Evolutionary conservation across 2,797 vertebrate genomes (phyloP).

Genomic region (Rhodeus uyekii): DNA sequence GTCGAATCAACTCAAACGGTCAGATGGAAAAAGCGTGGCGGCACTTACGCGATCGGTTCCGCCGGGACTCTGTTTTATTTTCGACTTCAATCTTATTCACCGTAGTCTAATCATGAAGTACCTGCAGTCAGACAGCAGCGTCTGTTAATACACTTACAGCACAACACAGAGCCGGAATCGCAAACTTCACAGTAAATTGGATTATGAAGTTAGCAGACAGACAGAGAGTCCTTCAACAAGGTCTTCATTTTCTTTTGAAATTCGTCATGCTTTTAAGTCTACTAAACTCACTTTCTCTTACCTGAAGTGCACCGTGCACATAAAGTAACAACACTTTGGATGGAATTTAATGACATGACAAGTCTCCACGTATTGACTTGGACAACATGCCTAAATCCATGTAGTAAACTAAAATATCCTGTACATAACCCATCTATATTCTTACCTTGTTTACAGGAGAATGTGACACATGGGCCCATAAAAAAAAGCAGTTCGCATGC

Average conservation of each 20-base stretch:
- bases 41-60: constrained; percentile 66
- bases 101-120: constrained; percentile 45
- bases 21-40: constrained; percentile 61
- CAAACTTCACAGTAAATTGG: constrained; percentile 46
- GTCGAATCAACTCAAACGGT: constrained; percentile 74
- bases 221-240: constrained; percentile 39
- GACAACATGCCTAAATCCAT: constrained; percentile 2
- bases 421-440: not conserved
- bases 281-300: constrained; percentile 22
- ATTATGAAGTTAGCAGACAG: constrained; percentile 45
- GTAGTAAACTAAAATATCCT: not conserved
- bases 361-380: not conserved
- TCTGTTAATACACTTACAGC: constrained; percentile 32
- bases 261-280: constrained; percentile 19
- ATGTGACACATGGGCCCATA: constrained; percentile 18
- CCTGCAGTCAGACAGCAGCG: constrained; percentile 29
- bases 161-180: constrained; percentile 17
- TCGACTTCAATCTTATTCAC: constrained; percentile 49
- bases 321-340: not conserved
- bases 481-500: constrained; percentile 15
- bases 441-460: constrained; percentile 11
- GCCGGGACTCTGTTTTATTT: constrained; percentile 65
- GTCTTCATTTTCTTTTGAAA: constrained; percentile 16
- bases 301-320: not conserved
- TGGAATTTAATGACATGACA: constrained; percentile 20